phyloP scores from a whole-genome alignment of 2,113 vertebrate genomes.

The Psilopsiagon aurifrons region DNA sequence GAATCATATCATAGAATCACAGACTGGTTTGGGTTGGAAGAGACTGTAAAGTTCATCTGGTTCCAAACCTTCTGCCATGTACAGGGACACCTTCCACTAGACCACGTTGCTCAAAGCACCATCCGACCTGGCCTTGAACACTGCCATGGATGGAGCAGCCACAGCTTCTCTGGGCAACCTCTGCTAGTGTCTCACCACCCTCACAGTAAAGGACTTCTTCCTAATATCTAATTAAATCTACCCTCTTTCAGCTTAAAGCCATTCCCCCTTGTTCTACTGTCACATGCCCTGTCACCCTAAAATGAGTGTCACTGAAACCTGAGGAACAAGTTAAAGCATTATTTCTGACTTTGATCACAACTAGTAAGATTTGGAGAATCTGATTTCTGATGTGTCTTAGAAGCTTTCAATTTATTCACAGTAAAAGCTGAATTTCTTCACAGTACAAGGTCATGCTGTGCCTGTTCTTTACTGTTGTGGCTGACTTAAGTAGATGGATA shows the following conservation, averaged over 20 bases:
- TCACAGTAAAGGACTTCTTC: neutral
- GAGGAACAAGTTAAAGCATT: neutral
- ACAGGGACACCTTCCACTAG: neutral
- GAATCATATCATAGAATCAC: neutral
- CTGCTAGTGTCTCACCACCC: neutral
- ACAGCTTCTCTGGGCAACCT: neutral
- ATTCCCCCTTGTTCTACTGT: neutral
- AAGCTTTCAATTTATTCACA: neutral
- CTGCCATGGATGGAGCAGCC: neutral
- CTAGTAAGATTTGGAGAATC: neutral
- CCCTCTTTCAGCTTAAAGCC: neutral
- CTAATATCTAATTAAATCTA: neutral
- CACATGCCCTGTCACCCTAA: neutral
- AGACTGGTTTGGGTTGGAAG: neutral
- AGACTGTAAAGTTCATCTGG: neutral
- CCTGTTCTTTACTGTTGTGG: neutral
- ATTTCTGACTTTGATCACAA: neutral
- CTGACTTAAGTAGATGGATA: neutral
- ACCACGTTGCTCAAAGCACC: neutral
- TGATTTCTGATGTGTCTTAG: neutral
- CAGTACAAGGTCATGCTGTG: neutral
- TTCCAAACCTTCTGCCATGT: neutral
- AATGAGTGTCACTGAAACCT: neutral
- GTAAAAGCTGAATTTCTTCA: neutral
- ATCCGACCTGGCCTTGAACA: neutral